These are phyloP conservation scores for Rhinophrynus dorsalis DNA, from an alignment of 2,797 vertebrate species.

Conservation along the genomic window DNA sequence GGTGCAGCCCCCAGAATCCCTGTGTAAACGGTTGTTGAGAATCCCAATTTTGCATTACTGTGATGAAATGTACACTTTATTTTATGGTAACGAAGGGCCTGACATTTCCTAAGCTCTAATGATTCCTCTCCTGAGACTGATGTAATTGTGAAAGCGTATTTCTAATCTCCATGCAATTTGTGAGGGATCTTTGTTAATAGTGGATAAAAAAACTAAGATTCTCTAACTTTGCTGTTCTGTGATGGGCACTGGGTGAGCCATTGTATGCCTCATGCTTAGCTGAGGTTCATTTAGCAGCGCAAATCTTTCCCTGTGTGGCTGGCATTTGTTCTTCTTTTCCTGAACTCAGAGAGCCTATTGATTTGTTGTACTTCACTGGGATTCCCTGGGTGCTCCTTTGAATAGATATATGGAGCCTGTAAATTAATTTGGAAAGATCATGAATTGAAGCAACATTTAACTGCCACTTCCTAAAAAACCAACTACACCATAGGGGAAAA, in stretches of 20 bases:
- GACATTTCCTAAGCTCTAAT: too few species aligned
- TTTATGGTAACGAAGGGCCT: too few species aligned
- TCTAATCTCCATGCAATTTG: conserved; percentile 55
- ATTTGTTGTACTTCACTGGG: conserved; percentile 53
- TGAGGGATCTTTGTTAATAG: conserved; percentile 52
- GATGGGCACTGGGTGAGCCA: conserved; percentile 37
- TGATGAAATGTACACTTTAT: too few species aligned
- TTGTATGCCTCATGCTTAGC: conserved; percentile 45
- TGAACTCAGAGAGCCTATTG: conserved; percentile 56
- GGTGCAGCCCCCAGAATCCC: too few species aligned
- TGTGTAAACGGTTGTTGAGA: too few species aligned
- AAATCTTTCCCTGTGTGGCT: conserved; percentile 22
- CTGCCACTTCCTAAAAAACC: conserved; percentile 3
- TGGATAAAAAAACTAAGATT: conserved; percentile 52
- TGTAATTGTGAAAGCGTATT: conserved; percentile 30
- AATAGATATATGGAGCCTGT: conserved; percentile 45
- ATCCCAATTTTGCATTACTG: too few species aligned
- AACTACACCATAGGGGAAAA: too few species aligned
- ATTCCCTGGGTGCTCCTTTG: conserved; percentile 49
- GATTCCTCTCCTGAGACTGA: too few species aligned
- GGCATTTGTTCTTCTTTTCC: conserved; percentile 58
- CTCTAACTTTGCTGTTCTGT: conserved; percentile 52
- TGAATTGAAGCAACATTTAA: conserved; percentile 16
- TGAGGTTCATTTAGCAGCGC: conserved; percentile 46
- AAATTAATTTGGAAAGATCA: conserved; percentile 52